Evolutionary conservation across 2,888 invertebrate species (phyloP).

Genomic region (Pollenia griseotomentosa): DNA sequence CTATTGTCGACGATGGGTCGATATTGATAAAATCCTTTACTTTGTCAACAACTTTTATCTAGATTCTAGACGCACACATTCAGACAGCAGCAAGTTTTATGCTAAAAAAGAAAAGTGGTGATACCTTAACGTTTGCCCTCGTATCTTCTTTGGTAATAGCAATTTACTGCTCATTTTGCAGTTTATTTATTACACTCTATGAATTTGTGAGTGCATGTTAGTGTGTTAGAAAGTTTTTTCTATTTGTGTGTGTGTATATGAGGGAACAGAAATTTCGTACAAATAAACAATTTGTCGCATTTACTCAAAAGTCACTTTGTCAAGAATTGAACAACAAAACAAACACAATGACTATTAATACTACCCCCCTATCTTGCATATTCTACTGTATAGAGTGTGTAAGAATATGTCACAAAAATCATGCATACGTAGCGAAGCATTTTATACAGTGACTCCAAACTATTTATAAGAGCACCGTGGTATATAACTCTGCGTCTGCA

Average conservation of each 20-base stretch:
- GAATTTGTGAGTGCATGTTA: conserved; percentile 31
- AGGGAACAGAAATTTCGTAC: conserved; percentile 56
- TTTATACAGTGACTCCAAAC: conserved; percentile 35
- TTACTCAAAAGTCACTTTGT: conserved; percentile 71
- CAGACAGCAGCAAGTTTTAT: neutral
- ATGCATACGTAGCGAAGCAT: conserved; percentile 24
- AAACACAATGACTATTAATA: conserved; percentile 71
- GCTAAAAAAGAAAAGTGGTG: neutral
- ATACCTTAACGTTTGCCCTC: neutral
- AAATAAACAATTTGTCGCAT: conserved; percentile 73
- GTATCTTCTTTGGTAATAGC: conserved; percentile 3
- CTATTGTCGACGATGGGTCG: no score
- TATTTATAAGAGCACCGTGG: no score
- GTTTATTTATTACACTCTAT: conserved; percentile 50
- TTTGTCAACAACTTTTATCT: no score
- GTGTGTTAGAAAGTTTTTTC: conserved; percentile 31
- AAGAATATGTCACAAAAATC: conserved; percentile 24
- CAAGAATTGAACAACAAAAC: conserved; percentile 69
- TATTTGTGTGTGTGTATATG: conserved; percentile 19
- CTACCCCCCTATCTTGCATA: conserved; percentile 12
- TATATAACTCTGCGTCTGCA: neutral
- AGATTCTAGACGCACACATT: no score
- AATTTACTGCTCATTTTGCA: conserved; percentile 61
- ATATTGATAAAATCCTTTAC: no score
- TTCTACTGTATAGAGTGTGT: neutral